Conservation (phyloP, 2,888 invertebrate species). For the Drosophila neonasuta region DNA sequence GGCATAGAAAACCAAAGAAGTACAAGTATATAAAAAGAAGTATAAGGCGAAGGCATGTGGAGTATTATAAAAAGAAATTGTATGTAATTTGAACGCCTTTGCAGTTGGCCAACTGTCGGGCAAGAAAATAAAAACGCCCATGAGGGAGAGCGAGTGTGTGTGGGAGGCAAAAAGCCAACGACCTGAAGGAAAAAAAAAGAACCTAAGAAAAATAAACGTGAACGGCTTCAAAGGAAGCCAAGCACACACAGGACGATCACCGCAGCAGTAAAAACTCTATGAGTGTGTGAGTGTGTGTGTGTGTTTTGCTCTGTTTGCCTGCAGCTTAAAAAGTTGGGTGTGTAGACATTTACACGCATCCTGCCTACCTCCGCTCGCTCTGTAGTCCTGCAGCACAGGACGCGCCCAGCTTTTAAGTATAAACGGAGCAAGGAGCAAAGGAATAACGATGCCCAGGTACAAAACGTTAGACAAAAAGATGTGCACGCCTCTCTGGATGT, state of each 20-base stretch:
- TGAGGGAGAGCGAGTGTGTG: constrained; percentile 13
- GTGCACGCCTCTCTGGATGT: constrained; percentile 63
- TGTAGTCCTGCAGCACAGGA: constrained; percentile 18
- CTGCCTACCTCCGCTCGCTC: constrained; percentile 25
- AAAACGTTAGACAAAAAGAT: constrained; percentile 74
- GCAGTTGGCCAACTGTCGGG: constrained; percentile 60
- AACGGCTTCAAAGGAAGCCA: constrained; percentile 42
- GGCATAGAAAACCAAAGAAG: no score
- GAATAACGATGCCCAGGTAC: constrained; percentile 57
- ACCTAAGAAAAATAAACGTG: constrained; percentile 50
- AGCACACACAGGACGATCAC: constrained; percentile 56
- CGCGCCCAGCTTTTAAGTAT: constrained; percentile 76
- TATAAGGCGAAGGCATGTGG: not conserved
- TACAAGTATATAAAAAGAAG: not conserved
- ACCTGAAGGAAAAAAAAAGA: constrained; percentile 50
- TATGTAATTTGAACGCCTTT: constrained; percentile 75
- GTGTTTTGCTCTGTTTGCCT: constrained; percentile 41
- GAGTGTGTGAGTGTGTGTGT: constrained; percentile 22
- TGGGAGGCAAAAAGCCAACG: constrained; percentile 68
- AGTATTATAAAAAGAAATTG: constrained; percentile 55
- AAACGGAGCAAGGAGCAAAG: constrained; percentile 37
- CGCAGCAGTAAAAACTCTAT: constrained; percentile 58
- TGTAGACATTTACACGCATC: constrained; percentile 65
- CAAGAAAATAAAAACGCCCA: constrained; percentile 76
- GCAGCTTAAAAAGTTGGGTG: constrained; percentile 69